Base-by-base conservation (phyloP, 2,113 vertebrate species). In the Clarias batrachus region DNA sequence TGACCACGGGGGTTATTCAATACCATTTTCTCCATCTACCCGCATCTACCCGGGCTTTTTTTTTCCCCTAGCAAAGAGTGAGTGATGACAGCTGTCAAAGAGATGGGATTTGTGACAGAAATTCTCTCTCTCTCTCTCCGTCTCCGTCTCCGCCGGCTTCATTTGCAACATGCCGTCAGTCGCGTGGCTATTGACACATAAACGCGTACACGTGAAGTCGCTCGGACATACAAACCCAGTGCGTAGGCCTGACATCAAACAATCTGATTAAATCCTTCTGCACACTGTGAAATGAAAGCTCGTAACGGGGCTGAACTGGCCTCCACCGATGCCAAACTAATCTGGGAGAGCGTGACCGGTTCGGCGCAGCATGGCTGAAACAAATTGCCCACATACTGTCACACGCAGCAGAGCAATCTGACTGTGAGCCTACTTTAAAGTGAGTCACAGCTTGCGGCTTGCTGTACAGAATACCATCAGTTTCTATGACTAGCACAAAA, bases 1-100 rank as follows among this genome's bases (percentile, higher is more conserved):
- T 94, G 94, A 94, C 94, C 94, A 92, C 91, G 81, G 92, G 94
- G 91, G 90, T 93, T 94, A 93, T 94, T 95, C 93, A 94, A 94
- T 94, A 93, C 91, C 90, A 90, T 94, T 94, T 94, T 94, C 92
- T 92, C 91, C 90, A 89, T 91, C 87, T 92, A 73, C 87, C 91
- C 91, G 87, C 88, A 89, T 93, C 90, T 93, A 93, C 92, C 90
- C 87, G 87, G 89, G 91, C 91, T 93, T 94, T 90, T 93, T 92
- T 90, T 93, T 92, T 80, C 91, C 86, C 59, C 89, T 84, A 74
- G 84, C 83, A 89, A 93, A 91, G 90, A 93, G 89, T 93, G 93
- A 95, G 90, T 91, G 91, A 94, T 95, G 93, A 93, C 94, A 94
- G 92, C 90, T 93, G 93, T 94, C 93, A 93, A 85, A 90, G 88